Evolutionary conservation across 2,113 vertebrate genomes (phyloP).

Genomic region (Plecturocebus donacophilus): DNA sequence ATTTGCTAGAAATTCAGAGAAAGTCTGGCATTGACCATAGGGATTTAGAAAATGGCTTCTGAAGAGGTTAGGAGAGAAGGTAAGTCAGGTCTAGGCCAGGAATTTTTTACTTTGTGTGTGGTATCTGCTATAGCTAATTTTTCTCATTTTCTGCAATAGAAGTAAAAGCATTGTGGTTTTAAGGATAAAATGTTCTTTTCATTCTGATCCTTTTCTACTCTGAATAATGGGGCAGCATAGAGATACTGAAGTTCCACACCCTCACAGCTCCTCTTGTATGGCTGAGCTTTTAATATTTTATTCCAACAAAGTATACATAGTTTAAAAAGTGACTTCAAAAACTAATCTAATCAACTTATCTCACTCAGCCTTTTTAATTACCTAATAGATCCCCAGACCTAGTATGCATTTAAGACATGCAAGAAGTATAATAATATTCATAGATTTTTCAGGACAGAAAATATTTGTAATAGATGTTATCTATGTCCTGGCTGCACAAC

Average conservation of each 20-base stretch:
- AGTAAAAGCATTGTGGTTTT: background rate
- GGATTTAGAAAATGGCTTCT: conserved; percentile 12
- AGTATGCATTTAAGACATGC: background rate
- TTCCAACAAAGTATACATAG: background rate
- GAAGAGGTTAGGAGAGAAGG: background rate
- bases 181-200: background rate
- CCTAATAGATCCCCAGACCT: background rate
- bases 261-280: background rate
- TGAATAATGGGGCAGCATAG: background rate
- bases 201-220: background rate
- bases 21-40: background rate
- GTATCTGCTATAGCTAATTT: background rate
- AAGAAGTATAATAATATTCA: background rate
- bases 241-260: background rate
- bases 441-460: background rate
- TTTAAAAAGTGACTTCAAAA: background rate
- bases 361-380: background rate
- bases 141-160: background rate
- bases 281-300: background rate
- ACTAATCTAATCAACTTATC: background rate
- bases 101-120: background rate
- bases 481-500: background rate
- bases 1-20: conserved; percentile 44
- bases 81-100: background rate
- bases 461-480: background rate